Conservation (phyloP, 2,113 vertebrate genomes). For the Microcebus ravelobensis region DNA sequence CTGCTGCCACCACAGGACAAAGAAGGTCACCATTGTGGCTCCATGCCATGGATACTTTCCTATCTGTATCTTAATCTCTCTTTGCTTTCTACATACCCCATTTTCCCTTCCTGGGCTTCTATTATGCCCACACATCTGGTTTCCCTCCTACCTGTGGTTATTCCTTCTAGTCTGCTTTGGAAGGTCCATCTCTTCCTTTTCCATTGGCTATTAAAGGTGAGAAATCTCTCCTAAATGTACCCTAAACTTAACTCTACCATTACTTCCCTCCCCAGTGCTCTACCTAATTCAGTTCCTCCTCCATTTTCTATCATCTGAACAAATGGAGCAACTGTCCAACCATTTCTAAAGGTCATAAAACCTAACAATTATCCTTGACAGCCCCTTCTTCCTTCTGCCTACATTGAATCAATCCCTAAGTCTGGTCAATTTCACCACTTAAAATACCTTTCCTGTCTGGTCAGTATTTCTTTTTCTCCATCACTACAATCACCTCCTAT, state of each 20-base stretch:
- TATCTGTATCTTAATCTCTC: not conserved
- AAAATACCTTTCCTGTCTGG: not conserved
- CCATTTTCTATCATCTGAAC: not conserved
- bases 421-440: not conserved
- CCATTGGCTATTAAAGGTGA: not conserved
- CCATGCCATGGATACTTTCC: not conserved
- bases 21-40: not conserved
- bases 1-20: not conserved
- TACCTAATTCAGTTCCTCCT: not conserved
- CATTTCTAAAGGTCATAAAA: not conserved
- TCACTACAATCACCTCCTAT: not conserved
- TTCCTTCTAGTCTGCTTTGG: not conserved
- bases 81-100: not conserved
- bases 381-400: not conserved
- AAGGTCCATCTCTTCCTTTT: not conserved
- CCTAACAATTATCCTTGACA: not conserved
- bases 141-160: not conserved
- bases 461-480: not conserved
- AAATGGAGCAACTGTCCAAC: not conserved
- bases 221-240: not conserved
- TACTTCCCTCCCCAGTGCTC: not conserved
- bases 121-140: not conserved
- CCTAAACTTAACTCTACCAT: not conserved
- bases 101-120: not conserved
- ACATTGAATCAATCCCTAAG: not conserved